Evolutionary conservation across 1,140 invertebrate species (phyloP).

Genomic region (Drosophila micromelanica): DNA sequence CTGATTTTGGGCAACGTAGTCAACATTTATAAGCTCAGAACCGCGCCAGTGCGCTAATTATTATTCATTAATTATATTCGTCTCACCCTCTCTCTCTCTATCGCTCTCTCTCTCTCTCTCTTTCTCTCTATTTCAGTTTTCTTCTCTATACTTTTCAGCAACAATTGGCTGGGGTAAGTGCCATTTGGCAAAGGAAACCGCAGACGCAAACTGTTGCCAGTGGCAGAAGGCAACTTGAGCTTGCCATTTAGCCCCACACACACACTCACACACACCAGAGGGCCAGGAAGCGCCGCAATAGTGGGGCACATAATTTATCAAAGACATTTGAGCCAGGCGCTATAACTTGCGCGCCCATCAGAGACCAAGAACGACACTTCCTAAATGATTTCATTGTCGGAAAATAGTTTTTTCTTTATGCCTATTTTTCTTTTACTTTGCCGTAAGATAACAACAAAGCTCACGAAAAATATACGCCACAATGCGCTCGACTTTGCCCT

Average conservation of each 20-base stretch:
- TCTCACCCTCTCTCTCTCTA: no score
- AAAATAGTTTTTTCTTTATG: slow-evolving; percentile 63
- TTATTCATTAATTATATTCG: no score
- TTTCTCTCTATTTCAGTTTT: no score
- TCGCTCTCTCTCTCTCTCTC: not conserved
- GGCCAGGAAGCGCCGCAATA: not conserved
- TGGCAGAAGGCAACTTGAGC: slow-evolving; percentile 26
- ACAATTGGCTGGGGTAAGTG: slow-evolving; percentile 36
- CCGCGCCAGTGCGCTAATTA: no score
- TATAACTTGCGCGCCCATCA: slow-evolving; percentile 55
- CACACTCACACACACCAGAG: not conserved
- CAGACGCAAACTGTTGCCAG: not conserved
- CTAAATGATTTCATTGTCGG: slow-evolving; percentile 77
- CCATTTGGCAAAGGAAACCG: not conserved
- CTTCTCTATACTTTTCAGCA: slow-evolving; percentile 44
- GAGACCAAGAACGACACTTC: slow-evolving; percentile 59
- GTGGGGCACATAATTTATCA: slow-evolving; percentile 69
- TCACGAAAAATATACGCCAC: slow-evolving; percentile 49
- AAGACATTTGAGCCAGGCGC: slow-evolving; percentile 62
- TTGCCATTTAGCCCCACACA: slow-evolving; percentile 17
- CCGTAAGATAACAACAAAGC: slow-evolving; percentile 38
- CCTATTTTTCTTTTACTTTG: slow-evolving; percentile 3
- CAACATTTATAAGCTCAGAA: no score
- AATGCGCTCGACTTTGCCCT: slow-evolving; percentile 25
- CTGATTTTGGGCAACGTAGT: no score